These are phyloP conservation scores for Malthinus seriepunctatus DNA, from an alignment of 2,888 invertebrate genomes.

Conservation along the genomic window DNA sequence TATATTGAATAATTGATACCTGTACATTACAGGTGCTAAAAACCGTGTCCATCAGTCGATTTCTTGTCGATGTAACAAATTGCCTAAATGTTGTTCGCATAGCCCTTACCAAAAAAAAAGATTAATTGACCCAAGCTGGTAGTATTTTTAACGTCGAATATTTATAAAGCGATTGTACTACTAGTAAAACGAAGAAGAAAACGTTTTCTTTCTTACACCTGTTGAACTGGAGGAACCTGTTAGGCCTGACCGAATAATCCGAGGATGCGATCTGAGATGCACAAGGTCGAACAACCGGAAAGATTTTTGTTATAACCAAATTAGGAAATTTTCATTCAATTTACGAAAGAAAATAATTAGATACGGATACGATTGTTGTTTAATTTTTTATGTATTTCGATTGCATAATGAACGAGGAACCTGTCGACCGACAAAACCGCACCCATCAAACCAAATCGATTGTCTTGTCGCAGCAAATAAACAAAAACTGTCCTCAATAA, in stretches of 20 bases:
- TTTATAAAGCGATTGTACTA: constrained; percentile 36
- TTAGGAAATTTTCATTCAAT: constrained; percentile 17
- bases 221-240: constrained; percentile 48
- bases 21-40: background rate
- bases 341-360: constrained; percentile 15
- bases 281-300: constrained; percentile 32
- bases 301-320: constrained; percentile 19
- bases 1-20: no score
- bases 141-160: constrained; percentile 32
- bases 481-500: constrained; percentile 45
- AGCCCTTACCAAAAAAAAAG: constrained; percentile 22
- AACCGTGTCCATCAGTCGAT: background rate
- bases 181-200: constrained; percentile 40
- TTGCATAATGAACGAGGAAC: constrained; percentile 37
- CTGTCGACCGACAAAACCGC: constrained; percentile 32
- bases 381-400: constrained; percentile 36
- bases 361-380: constrained; percentile 28
- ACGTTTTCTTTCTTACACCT: constrained; percentile 44
- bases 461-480: constrained; percentile 41
- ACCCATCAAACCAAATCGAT: constrained; percentile 36
- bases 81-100: constrained; percentile 19
- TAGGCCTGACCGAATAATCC: constrained; percentile 40
- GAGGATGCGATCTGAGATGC: constrained; percentile 34
- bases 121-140: constrained; percentile 30
- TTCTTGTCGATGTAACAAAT: constrained; percentile 11